Conservation (phyloP, 2,888 invertebrate species). For the Conistra vaccinii region DNA sequence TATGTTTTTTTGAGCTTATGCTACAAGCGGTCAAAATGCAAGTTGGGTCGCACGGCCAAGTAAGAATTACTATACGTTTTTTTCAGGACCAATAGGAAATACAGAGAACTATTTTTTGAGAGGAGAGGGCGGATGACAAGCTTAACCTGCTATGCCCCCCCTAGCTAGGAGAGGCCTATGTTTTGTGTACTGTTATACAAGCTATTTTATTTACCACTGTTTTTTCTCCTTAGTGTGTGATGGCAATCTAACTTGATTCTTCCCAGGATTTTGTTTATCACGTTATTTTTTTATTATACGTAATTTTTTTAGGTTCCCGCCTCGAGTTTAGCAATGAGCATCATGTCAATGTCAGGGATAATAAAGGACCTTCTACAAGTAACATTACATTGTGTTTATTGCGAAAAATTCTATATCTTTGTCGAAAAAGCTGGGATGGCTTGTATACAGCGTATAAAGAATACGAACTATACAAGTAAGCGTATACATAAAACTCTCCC, state of each 20-base stretch:
- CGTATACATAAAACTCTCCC: not conserved
- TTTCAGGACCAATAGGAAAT: too few species aligned
- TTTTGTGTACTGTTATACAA: too few species aligned
- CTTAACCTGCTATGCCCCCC: too few species aligned
- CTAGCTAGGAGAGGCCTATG: too few species aligned
- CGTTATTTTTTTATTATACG: too few species aligned
- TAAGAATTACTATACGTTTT: not conserved
- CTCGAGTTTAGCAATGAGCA: not conserved
- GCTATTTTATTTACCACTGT: too few species aligned
- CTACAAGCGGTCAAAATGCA: not conserved
- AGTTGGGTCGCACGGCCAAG: not conserved
- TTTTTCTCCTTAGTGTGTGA: not conserved
- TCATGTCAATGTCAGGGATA: not conserved
- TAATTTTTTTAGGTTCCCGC: not conserved
- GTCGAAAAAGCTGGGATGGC: constrained; percentile 9
- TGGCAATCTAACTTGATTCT: not conserved
- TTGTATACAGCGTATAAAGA: constrained; percentile 17
- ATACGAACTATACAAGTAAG: constrained; percentile 16
- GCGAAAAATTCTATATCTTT: not conserved
- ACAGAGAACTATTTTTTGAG: not conserved
- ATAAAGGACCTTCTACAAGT: not conserved
- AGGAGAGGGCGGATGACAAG: not conserved
- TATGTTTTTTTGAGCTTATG: constrained; percentile 9
- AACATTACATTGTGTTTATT: not conserved
- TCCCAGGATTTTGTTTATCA: not conserved